Evolutionary conservation across 2,113 vertebrate genomes (phyloP).

Genomic region (Rhinolophus sinicus): DNA sequence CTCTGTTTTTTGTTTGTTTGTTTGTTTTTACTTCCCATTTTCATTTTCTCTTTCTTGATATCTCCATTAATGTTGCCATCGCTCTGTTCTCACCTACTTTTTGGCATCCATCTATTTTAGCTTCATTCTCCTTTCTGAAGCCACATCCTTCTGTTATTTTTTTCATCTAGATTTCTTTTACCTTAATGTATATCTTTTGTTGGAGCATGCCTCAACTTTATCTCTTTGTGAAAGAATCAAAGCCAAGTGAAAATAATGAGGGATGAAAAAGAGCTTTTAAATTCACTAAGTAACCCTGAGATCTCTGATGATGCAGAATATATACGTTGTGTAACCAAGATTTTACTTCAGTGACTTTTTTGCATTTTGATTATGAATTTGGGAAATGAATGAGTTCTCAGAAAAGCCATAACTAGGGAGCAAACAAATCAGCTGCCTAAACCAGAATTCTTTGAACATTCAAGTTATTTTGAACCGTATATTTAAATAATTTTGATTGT

Average conservation of each 20-base stretch:
- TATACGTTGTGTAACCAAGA: neutral
- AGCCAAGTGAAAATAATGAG: constrained; percentile 4
- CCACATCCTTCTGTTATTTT: neutral
- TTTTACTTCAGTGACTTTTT: constrained; percentile 42
- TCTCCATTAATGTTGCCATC: neutral
- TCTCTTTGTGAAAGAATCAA: neutral
- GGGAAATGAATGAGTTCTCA: constrained; percentile 19
- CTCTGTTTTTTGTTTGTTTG: neutral
- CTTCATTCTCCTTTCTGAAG: neutral
- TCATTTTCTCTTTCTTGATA: neutral
- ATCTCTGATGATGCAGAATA: neutral
- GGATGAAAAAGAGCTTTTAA: neutral
- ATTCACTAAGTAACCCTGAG: constrained; percentile 22
- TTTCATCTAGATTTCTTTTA: neutral
- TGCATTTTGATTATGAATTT: constrained; percentile 44
- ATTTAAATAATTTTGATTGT: constrained; percentile 45
- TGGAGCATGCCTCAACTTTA: neutral
- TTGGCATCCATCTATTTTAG: neutral
- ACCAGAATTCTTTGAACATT: constrained; percentile 24
- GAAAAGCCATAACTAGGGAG: constrained; percentile 37
- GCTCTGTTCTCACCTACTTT: neutral
- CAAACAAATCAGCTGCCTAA: constrained; percentile 29
- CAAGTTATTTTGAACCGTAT: constrained; percentile 20
- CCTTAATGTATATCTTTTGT: neutral
- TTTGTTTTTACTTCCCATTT: no score